These are phyloP conservation scores for Aricia agestis DNA, from an alignment of 1,140 invertebrate species.

Conservation along the genomic window DNA sequence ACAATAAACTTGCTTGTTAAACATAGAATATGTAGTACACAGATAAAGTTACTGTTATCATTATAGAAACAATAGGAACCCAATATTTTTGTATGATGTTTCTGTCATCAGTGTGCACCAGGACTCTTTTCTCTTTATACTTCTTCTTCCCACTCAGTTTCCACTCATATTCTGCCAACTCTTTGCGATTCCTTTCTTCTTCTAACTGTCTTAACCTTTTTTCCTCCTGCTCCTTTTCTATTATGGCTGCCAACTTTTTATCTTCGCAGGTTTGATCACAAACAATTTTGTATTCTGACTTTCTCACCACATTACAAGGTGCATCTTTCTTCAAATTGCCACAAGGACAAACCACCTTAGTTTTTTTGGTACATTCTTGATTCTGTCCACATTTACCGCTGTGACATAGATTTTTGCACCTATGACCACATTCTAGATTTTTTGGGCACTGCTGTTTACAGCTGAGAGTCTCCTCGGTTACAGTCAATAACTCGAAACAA, in stretches of 20 bases:
- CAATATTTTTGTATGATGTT: constrained; percentile 63
- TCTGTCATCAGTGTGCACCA: constrained; percentile 52
- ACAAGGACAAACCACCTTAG: constrained; percentile 87
- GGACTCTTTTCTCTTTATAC: constrained; percentile 61
- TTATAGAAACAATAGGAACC: constrained; percentile 53
- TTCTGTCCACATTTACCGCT: constrained; percentile 82
- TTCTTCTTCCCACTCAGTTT: constrained; percentile 80
- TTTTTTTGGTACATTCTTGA: constrained; percentile 86
- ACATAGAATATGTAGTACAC: constrained; percentile 44
- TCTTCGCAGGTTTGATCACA: constrained; percentile 81
- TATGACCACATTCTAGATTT: constrained; percentile 85
- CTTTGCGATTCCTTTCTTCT: constrained; percentile 80
- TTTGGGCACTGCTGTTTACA: constrained; percentile 92
- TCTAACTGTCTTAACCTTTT: constrained; percentile 78
- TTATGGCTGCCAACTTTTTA: constrained; percentile 75
- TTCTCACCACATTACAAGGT: constrained; percentile 80
- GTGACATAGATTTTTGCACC: constrained; percentile 87
- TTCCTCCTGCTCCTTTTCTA: constrained; percentile 73
- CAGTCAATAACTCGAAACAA: constrained; percentile 81
- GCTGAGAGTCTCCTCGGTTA: constrained; percentile 78
- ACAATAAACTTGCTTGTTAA: not conserved
- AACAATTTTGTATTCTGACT: constrained; percentile 69
- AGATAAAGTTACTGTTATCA: constrained; percentile 39
- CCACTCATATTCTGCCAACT: constrained; percentile 84
- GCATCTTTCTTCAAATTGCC: constrained; percentile 87